Base-by-base conservation (phyloP, 2,888 invertebrate genomes). In the Xylocampa areola region DNA sequence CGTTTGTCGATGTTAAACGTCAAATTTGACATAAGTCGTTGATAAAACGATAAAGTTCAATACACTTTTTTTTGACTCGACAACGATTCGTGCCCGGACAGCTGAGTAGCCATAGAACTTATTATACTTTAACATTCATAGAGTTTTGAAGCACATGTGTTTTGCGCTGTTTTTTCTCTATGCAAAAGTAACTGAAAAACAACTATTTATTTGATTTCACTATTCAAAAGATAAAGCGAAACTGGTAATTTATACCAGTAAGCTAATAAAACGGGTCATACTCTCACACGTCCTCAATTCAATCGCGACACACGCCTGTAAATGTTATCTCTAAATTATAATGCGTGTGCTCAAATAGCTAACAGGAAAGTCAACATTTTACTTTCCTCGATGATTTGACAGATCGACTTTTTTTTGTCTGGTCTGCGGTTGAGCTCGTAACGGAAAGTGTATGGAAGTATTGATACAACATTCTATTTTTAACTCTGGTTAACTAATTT, bases 331-430 rank as follows among this genome's bases (percentile, higher is more conserved):
- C 41, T 21, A 45, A 52, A 47, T 44, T 43, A 58, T 58, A 54
- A 27, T 36, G 11, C 16, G 17, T 14, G 25, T 29, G 29, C 43
- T 27, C 39, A 36, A 54, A 23, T 41, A 54, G 17, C 10, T 32
- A 73, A 73, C 71, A 58, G 66, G 53, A 69, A 62, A 67, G 66
- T 36, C 64, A 55, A 53, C 33, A 33, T 40, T 50, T 67, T 74
- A 74, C 74, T 70, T 74, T 73, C 66, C 48, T 66, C 58, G 44
- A 55, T 61, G 57, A 52, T 60, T 60, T 60, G 60, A 67, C 62
- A 66, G 55, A 52, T 52, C 19, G 11, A 25, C 10, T 37, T 66
- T 73, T 13, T 71, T 72, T 55, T 68, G 41, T n/a, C 2, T 29
- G 21, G 23, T 33, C 35, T 25, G n/a, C n/a, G n/a, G 23, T 14